phyloP scores from a whole-genome alignment of 2,888 invertebrate species.

The Ophioninae sp. region DNA sequence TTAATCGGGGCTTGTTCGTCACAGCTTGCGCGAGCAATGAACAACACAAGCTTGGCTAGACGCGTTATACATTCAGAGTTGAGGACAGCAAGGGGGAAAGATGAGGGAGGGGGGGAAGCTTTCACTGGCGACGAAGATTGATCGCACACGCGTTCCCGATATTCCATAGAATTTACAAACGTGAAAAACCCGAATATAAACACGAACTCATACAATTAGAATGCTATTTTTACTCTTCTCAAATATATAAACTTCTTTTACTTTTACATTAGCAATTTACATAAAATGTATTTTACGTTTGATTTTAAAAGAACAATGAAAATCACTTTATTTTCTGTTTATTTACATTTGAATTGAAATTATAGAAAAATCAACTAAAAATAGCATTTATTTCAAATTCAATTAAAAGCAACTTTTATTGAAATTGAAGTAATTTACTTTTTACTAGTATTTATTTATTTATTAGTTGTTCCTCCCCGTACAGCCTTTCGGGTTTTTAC shows the following conservation, averaged over 20 bases:
- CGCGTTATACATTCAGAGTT: conserved; percentile 21
- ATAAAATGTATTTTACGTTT: too few relatives aligned
- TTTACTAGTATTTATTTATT: too few relatives aligned
- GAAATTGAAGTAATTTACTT: too few relatives aligned
- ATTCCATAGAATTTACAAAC: conserved; percentile 45
- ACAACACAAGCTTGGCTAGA: conserved; percentile 46
- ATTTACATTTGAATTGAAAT: too few relatives aligned
- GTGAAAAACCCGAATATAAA: conserved; percentile 26
- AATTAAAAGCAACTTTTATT: too few relatives aligned
- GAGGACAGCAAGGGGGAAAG: conserved; percentile 17
- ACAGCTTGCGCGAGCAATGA: conserved; percentile 52
- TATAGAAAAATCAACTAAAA: too few relatives aligned
- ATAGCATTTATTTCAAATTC: too few relatives aligned
- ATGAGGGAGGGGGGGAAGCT: conserved; percentile 40
- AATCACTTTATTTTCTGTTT: too few relatives aligned
- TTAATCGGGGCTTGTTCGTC: conserved; percentile 65
- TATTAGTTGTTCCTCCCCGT: too few relatives aligned
- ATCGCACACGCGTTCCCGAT: conserved; percentile 61
- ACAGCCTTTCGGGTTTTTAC: too few relatives aligned
- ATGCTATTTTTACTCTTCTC: conserved; percentile 18
- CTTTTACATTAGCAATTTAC: conserved; percentile 4
- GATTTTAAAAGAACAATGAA: too few relatives aligned
- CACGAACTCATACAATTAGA: conserved; percentile 18
- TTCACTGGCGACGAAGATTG: conserved; percentile 71
- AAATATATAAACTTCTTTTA: conserved; percentile 35